Evolutionary conservation across 1,140 invertebrate species (phyloP), one percentile per base, ranked within the genome.

Genomic region (Triops cancriformis): DNA sequence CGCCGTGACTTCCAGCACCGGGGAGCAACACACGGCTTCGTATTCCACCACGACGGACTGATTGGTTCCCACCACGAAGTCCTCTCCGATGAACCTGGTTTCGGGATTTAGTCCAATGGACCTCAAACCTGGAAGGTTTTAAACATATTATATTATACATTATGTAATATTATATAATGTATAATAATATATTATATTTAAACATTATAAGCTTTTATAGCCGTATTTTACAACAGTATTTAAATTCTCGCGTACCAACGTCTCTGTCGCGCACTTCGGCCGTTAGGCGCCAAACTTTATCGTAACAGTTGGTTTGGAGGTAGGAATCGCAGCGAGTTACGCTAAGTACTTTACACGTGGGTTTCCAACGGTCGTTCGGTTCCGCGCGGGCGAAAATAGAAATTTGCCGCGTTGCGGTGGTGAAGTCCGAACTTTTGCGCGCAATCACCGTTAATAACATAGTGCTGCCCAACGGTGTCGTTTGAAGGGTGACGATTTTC

Each of bases 51-150:
- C 28, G 31, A 79, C 72, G n/a, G 78, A 76, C 3, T 75, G 26
- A 42, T 79, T 79, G 11, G 75, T 76, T n/a, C 78, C 78, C 43
- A 79, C 27, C 37, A 42, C n/a, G 23, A 79, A 79, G 45, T 79
- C 76, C 26, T 79, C 78, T 3, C 75, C 75, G 26, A 28, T 72
- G 28, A 79, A 79, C 10, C 75, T 18, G 11, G 43, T 75, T 27
- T 79, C 78, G 14, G 78, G 78, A 73, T 51, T 76, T n/a, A 76
- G 28, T 42, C 18, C 75, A 18, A 79, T 43, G 6, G 72, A 42
- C 42, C 76, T 18, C 41, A 79, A 42, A 23, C 78, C 78, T 79
- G 28, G 14, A 4, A 79, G 73, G n/a, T 31, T 43, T 43, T 31
- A 14, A 23, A 72, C 64, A 73, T 73, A 73, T 27, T 11, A n/a